These are phyloP conservation scores for Crotalus horridus DNA, from an alignment of 2,113 vertebrate species.

Conservation along the genomic window DNA sequence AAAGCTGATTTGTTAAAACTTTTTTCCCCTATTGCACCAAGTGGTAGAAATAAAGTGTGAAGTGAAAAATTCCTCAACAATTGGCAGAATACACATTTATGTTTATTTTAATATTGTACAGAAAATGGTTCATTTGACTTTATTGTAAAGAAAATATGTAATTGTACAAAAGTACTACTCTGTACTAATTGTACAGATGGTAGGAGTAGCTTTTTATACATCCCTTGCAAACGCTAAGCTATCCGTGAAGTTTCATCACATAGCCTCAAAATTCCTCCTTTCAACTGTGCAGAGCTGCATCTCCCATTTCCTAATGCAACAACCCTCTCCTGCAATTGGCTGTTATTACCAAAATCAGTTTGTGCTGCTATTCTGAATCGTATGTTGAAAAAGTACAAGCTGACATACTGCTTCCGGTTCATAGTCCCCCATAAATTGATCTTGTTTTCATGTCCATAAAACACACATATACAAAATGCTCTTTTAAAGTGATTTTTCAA, in stretches of 20 bases:
- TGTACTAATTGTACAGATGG: background rate
- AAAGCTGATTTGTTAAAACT: background rate
- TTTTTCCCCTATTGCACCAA: background rate
- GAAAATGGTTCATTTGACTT: background rate
- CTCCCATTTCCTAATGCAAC: background rate
- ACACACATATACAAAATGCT: background rate
- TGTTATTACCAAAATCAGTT: background rate
- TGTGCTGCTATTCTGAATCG: background rate
- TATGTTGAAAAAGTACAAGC: too few relatives aligned
- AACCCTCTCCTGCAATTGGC: background rate
- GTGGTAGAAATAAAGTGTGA: background rate
- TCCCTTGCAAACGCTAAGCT: background rate
- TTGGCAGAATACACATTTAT: background rate
- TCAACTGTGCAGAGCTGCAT: background rate
- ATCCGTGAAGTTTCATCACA: background rate
- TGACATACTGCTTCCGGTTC: too few relatives aligned
- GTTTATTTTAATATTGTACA: background rate
- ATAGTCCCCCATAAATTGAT: too few relatives aligned
- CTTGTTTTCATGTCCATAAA: too few relatives aligned
- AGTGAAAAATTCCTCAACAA: background rate
- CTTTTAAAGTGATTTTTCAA: background rate
- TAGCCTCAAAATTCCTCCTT: fast-evolving
- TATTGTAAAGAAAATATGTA: background rate
- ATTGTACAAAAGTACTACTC: background rate
- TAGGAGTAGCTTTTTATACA: background rate